Conservation (phyloP, 2,113 vertebrate genomes). For the Leucopsar rothschildi region DNA sequence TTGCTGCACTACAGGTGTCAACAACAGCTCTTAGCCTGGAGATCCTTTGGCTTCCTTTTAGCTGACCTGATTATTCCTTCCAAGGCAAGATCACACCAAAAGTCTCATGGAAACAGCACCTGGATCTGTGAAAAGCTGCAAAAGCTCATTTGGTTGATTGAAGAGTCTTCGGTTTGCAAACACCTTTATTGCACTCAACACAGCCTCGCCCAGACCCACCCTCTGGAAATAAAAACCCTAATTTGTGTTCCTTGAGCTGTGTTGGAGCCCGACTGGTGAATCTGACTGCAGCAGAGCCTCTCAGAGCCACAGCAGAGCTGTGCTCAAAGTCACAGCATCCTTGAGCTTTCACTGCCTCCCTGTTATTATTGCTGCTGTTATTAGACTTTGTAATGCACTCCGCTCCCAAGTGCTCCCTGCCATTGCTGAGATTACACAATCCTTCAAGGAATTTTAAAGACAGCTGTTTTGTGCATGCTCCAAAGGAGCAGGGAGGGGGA, state of each 20-base stretch:
- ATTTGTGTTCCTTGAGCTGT: neutral
- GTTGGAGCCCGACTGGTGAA: neutral
- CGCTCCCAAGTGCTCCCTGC: conserved; percentile 15
- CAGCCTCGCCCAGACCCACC: neutral
- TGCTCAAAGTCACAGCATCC: conserved; percentile 56
- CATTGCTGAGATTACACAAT: neutral
- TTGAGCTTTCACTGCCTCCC: conserved; percentile 7
- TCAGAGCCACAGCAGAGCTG: neutral
- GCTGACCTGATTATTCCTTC: neutral
- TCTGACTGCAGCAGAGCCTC: neutral
- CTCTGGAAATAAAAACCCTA: neutral
- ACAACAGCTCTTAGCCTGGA: neutral
- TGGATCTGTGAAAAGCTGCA: neutral
- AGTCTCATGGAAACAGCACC: neutral
- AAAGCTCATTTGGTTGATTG: neutral
- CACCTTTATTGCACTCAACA: neutral
- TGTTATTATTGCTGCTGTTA: conserved; percentile 23
- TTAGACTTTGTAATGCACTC: conserved; percentile 37
- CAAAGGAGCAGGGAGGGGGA: neutral
- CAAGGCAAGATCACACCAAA: neutral
- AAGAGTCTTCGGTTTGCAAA: neutral
- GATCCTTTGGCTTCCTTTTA: neutral
- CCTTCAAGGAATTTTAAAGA: conserved; percentile 26
- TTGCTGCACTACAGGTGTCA: neutral
- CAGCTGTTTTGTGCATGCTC: neutral